Conservation (phyloP, 2,113 vertebrate genomes). For the Enhydra lutris region DNA sequence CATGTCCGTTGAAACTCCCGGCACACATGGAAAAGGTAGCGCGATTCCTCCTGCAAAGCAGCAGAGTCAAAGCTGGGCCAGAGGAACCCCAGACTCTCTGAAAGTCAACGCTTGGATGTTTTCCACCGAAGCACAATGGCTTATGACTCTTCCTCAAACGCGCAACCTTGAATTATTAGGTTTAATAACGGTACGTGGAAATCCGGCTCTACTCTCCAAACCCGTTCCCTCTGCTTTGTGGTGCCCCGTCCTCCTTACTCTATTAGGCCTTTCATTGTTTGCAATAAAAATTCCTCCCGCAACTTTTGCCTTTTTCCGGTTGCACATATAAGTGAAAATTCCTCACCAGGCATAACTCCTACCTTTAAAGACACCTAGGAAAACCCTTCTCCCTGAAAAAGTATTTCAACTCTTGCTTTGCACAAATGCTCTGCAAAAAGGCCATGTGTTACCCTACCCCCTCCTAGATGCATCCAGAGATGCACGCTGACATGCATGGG, state of each 20-base stretch:
- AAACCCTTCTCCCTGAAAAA: neutral
- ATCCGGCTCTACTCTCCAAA: neutral
- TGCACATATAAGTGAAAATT: neutral
- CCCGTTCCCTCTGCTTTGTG: neutral
- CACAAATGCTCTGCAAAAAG: neutral
- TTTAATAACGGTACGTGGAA: neutral
- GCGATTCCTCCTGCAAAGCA: neutral
- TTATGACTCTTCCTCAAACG: neutral
- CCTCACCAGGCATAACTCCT: neutral
- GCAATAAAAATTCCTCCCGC: neutral
- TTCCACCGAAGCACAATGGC: neutral
- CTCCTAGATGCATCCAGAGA: neutral
- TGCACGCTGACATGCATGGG: fast-evolving
- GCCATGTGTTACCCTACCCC: neutral
- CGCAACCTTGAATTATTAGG: neutral
- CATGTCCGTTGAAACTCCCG: neutral
- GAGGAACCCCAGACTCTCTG: neutral
- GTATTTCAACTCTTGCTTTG: neutral
- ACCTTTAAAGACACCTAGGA: neutral
- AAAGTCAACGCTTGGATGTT: neutral
- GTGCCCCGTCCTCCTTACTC: neutral
- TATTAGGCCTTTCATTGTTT: neutral
- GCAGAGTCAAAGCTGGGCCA: neutral
- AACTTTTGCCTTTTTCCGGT: neutral
- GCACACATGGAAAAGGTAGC: slow-evolving; percentile 29